Conservation (phyloP, 1,140 invertebrate genomes). For the Andrena cerasifolii region DNA sequence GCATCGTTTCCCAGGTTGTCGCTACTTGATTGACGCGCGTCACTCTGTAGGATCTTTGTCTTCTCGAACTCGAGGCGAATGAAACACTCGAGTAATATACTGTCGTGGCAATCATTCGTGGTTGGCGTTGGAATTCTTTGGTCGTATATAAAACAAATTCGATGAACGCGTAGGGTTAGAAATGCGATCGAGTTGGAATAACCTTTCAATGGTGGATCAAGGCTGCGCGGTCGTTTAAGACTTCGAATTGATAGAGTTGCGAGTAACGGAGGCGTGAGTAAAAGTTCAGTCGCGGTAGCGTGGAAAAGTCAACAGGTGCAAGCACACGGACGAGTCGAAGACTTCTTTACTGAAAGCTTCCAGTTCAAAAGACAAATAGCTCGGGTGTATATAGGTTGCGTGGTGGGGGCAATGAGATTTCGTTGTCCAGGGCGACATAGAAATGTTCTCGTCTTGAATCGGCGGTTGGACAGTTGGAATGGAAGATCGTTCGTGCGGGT, state of each 20-base stretch:
- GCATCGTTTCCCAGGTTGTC: not conserved
- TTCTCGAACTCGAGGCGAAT: not conserved
- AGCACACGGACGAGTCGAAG: not conserved
- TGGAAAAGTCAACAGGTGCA: conserved; percentile 41
- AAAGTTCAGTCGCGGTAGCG: conserved; percentile 17
- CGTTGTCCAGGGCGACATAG: conserved; percentile 5
- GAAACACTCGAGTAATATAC: too few relatives aligned
- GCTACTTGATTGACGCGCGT: not conserved
- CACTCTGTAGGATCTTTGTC: not conserved
- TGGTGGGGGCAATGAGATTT: conserved; percentile 9
- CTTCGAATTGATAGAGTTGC: not conserved
- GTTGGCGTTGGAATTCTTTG: not conserved
- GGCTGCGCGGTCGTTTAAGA: not conserved
- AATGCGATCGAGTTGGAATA: conserved; percentile 1
- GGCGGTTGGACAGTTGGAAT: not conserved
- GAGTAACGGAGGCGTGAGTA: not conserved
- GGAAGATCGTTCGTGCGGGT: conserved; percentile 6
- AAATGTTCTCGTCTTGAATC: not conserved
- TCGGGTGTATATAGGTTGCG: not conserved
- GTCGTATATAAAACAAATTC: not conserved
- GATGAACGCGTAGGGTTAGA: too few relatives aligned
- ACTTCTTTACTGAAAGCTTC: conserved; percentile 12
- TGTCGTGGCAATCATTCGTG: too few relatives aligned
- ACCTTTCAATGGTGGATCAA: not conserved
- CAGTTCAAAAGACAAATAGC: conserved; percentile 44